Conservation (phyloP, 2,888 invertebrate genomes). For the Fabriciana adippe region DNA sequence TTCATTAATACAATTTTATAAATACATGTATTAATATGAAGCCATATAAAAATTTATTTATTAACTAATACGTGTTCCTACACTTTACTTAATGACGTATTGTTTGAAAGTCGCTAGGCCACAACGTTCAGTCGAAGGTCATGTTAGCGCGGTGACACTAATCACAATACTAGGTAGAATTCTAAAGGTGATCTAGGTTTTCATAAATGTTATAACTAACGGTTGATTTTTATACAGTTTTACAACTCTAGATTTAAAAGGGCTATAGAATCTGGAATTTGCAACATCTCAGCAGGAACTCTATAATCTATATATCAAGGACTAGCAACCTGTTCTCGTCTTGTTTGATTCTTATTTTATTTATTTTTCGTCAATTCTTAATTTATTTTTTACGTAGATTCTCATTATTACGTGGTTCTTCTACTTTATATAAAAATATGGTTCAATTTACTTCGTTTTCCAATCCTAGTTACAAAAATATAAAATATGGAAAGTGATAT, state of each 20-base stretch:
- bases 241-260: background rate
- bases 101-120: slow-evolving; percentile 38
- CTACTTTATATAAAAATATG: too few species aligned
- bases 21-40: slow-evolving; percentile 41
- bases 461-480: too few species aligned
- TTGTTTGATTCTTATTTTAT: too few species aligned
- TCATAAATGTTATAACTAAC: background rate
- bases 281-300: too few species aligned
- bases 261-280: background rate
- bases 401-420: too few species aligned
- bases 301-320: too few species aligned
- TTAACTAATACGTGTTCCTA: slow-evolving; percentile 7
- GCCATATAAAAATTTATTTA: slow-evolving; percentile 3
- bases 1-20: background rate
- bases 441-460: too few species aligned
- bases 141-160: slow-evolving; percentile 32
- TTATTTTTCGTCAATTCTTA: too few species aligned
- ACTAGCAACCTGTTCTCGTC: too few species aligned
- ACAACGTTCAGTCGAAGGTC: slow-evolving; percentile 39
- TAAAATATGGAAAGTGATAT: too few species aligned
- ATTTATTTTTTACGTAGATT: too few species aligned
- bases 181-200: slow-evolving; percentile 23
- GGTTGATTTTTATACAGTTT: background rate
- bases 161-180: slow-evolving; percentile 25
- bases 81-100: slow-evolving; percentile 23